phyloP scores from a whole-genome alignment of 2,797 vertebrate genomes.

The Anguilla megastoma region DNA sequence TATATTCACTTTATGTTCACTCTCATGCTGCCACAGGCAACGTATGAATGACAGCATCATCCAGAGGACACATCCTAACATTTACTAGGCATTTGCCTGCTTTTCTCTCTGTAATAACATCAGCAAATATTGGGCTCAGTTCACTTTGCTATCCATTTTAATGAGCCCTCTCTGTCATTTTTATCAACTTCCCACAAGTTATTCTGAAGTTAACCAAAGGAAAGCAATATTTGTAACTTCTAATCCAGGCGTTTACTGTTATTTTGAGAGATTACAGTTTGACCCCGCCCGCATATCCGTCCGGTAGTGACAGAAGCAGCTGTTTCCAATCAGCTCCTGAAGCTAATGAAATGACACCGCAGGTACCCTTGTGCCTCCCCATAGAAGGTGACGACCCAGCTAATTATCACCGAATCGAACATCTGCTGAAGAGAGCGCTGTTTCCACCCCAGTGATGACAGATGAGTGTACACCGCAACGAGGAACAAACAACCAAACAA shows the following conservation, averaged over 20 bases:
- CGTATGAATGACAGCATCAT: not conserved
- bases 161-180: not conserved
- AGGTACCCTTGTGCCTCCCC: not conserved
- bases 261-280: not conserved
- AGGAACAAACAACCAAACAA: not conserved
- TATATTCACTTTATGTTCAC: not conserved
- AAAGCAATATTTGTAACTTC: not conserved
- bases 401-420: slow-evolving; percentile 15
- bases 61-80: not conserved
- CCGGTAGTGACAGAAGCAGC: not conserved
- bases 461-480: not conserved
- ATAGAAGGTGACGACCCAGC: not conserved
- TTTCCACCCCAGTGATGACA: not conserved
- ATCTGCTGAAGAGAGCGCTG: not conserved
- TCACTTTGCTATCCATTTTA: not conserved
- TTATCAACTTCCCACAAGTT: not conserved
- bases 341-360: not conserved
- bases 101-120: not conserved
- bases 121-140: not conserved
- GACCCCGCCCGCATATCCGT: not conserved
- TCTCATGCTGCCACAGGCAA: not conserved
- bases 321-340: not conserved
- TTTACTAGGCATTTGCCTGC: not conserved
- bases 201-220: not conserved
- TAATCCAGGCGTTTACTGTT: not conserved